phyloP scores from a whole-genome alignment of 2,113 vertebrate species.

The Mungos mungo region DNA sequence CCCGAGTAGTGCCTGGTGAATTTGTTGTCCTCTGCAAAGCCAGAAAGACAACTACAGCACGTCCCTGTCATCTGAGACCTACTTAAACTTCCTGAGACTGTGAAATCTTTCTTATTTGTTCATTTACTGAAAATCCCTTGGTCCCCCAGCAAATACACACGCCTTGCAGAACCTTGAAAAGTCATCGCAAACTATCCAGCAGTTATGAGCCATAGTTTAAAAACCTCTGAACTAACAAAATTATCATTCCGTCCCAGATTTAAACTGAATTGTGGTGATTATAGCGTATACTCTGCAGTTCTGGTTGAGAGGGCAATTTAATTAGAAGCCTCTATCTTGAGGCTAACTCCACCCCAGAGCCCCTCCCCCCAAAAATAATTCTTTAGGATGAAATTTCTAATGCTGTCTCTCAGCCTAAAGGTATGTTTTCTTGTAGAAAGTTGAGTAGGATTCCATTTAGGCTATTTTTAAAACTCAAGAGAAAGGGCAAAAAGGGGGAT shows the following conservation, averaged over 20 bases:
- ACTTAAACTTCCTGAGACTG: conserved; percentile 64
- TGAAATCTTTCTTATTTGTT: conserved; percentile 59
- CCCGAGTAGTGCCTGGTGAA: background rate
- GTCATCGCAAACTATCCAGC: conserved; percentile 53
- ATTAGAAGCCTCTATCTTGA: conserved; percentile 78
- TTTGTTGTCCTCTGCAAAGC: conserved; percentile 33
- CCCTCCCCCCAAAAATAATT: conserved; percentile 11
- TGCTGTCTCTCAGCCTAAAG: conserved; percentile 66
- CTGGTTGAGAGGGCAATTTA: conserved; percentile 76
- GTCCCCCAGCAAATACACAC: conserved; percentile 61
- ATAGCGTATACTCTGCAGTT: conserved; percentile 56
- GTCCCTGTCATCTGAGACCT: conserved; percentile 49
- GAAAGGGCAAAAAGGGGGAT: conserved; percentile 42
- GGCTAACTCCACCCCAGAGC: conserved; percentile 57
- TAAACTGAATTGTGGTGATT: conserved; percentile 64
- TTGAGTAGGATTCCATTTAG: conserved; percentile 70
- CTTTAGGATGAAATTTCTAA: conserved; percentile 76
- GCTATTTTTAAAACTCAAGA: conserved; percentile 72
- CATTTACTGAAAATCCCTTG: conserved; percentile 43
- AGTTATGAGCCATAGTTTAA: conserved; percentile 65
- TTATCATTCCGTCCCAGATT: conserved; percentile 77
- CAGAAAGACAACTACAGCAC: conserved; percentile 51
- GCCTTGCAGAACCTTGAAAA: conserved; percentile 52
- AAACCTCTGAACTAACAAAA: conserved; percentile 75
- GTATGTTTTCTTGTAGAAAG: conserved; percentile 68